These are phyloP conservation scores for Pelecanus crispus DNA, from an alignment of 2,113 vertebrate genomes.

Conservation along the genomic window DNA sequence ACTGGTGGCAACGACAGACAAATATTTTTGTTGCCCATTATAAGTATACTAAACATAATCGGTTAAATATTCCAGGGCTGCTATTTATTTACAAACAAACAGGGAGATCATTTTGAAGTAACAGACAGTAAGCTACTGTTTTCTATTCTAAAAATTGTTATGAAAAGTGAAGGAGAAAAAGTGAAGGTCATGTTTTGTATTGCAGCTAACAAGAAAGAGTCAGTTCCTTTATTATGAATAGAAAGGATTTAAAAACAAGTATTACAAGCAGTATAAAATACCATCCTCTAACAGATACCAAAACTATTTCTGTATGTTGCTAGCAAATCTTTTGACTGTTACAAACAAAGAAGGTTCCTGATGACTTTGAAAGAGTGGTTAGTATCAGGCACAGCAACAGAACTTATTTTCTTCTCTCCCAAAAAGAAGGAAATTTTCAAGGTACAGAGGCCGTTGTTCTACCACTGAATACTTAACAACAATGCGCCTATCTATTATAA, in stretches of 20 bases:
- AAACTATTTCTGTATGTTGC: neutral
- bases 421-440: neutral
- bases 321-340: neutral
- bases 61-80: neutral
- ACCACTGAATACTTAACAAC: neutral
- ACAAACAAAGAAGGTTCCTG: neutral
- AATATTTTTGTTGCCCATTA: neutral
- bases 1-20: neutral
- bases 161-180: neutral
- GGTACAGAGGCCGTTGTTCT: neutral
- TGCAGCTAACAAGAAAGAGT: neutral
- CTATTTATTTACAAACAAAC: neutral
- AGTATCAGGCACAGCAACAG: neutral
- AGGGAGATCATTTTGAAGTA: neutral
- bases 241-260: neutral
- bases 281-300: neutral
- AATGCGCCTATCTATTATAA: neutral
- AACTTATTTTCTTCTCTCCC: neutral
- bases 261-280: neutral
- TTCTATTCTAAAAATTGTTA: neutral
- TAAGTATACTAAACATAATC: neutral
- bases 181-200: neutral
- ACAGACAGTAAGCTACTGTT: neutral
- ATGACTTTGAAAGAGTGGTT: neutral
- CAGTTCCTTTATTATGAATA: neutral